Evolutionary conservation across 2,113 vertebrate species (phyloP), one percentile per base, ranked within the genome.

Genomic region (Corapipo altera): DNA sequence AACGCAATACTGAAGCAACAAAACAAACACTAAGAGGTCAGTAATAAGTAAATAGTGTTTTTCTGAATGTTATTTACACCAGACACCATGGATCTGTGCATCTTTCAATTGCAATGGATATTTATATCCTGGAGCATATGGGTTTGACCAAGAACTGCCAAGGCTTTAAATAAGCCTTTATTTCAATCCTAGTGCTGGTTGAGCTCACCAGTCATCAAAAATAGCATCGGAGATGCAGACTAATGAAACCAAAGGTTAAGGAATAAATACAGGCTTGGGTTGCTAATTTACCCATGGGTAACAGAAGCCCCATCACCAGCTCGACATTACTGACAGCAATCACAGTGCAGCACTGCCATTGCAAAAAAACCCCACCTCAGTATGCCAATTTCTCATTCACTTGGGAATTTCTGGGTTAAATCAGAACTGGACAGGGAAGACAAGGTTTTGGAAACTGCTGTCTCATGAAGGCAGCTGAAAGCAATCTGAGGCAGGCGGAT

Each of bases 391-490:
- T 80, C 76, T 86, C 54, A 35, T 15, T 81, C 76, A 51, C 14
- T 80, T 66, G 64, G 51, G 22, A 90, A 70, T 44, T 84, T 78
- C 52, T 86, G 70, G 52, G 73, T 88, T 94, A 94, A 95, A 66
- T 14, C 54, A 92, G 52, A 90, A 72, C 21, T 39, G 49, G 30
- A 35, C 72, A 90, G 75, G 48, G 65, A 77, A 74, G 76, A 52
- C 12, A 59, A 20, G 35, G 52, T 26, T 94, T 88, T 91, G 73
- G 90, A 93, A 97, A 90, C 39, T 88, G 90, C 88, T 96, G 88
- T 86, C 91, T 94, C 92, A 93, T 66, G 69, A 80, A 90, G 48
- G 77, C 93, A 95, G 61, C 77, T 85, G 84, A 92, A 89, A 89
- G 69, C 13, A 8, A 88, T 52, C 33, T 0, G 2, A 35, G 75